Conservation (phyloP, 2,113 vertebrate species). For the Thinocorus orbignyianus region DNA sequence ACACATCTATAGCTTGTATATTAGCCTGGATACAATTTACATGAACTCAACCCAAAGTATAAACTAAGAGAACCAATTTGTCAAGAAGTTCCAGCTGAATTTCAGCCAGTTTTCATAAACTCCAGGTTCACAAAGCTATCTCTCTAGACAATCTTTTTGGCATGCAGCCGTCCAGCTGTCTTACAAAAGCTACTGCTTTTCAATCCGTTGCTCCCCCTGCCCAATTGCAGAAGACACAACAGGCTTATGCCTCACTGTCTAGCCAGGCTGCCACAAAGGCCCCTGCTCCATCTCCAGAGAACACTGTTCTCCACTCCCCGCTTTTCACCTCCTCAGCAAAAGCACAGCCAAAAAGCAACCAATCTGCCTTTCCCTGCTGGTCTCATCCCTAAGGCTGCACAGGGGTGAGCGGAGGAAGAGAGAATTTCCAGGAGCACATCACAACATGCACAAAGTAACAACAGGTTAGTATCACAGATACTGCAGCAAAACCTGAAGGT, state of each 20-base stretch:
- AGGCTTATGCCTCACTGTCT: background rate
- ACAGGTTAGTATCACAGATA: background rate
- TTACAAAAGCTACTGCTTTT: background rate
- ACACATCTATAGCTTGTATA: background rate
- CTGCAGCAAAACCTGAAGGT: background rate
- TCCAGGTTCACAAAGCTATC: background rate
- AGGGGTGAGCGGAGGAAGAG: background rate
- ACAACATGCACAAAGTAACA: background rate
- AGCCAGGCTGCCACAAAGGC: background rate
- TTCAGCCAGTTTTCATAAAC: background rate
- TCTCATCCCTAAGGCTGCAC: background rate
- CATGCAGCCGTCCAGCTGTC: fast-evolving
- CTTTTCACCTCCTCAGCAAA: background rate
- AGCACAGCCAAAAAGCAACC: background rate
- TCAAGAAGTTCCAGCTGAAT: background rate
- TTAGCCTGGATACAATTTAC: background rate
- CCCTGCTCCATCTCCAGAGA: background rate
- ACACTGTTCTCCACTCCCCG: background rate
- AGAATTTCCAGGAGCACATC: background rate
- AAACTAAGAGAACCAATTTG: background rate
- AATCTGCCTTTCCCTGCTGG: background rate
- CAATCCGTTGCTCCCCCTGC: background rate
- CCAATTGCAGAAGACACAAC: background rate
- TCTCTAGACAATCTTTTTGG: background rate
- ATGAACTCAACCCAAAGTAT: background rate